These are phyloP conservation scores for Panagrolaimus sp. DNA, from an alignment of 1,140 invertebrate species.

Conservation along the genomic window DNA sequence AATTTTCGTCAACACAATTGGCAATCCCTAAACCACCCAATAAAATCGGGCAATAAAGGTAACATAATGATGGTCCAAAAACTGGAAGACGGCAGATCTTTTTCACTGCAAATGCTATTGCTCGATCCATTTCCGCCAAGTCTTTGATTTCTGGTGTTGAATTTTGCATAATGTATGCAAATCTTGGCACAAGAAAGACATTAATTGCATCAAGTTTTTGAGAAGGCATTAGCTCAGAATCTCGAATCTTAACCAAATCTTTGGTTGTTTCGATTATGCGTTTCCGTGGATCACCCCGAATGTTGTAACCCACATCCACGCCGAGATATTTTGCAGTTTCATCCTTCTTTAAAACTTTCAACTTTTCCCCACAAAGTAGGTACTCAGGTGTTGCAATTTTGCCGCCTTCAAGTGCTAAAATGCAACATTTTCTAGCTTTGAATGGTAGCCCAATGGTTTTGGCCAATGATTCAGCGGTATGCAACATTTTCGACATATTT, in stretches of 20 bases:
- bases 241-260: not conserved
- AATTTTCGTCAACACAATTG: not conserved
- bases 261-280: too few relatives aligned
- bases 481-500: not conserved
- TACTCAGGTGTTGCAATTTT: not conserved
- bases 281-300: not conserved
- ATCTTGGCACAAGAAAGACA: not conserved
- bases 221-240: not conserved
- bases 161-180: conserved; percentile 1
- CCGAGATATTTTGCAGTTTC: not conserved
- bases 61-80: not conserved
- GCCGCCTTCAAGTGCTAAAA: not conserved
- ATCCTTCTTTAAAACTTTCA: not conserved
- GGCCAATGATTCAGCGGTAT: not conserved
- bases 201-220: not conserved
- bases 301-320: not conserved
- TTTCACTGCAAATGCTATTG: not conserved
- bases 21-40: not conserved
- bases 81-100: not conserved
- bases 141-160: not conserved
- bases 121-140: not conserved
- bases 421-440: not conserved
- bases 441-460: not conserved
- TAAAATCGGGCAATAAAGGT: not conserved
- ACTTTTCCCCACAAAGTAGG: too few relatives aligned